Evolutionary conservation across 2,113 vertebrate genomes (phyloP), one percentile per base, ranked within the genome.

Genomic region (Gymnobelideus leadbeateri): DNA sequence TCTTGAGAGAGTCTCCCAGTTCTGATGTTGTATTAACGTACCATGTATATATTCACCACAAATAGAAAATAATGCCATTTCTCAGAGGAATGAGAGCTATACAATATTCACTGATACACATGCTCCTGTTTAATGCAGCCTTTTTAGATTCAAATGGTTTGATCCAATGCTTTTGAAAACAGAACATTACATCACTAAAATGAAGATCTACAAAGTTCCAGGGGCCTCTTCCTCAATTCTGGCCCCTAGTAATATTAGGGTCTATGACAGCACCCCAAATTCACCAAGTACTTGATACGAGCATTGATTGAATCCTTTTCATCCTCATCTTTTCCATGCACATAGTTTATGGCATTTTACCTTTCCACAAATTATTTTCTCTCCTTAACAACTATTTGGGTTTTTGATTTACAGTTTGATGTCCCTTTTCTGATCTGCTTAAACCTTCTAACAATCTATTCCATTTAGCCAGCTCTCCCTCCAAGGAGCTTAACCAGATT

Each of bases 381-480:
- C n/a, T 84, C 2, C 89, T 14, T 68, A 92, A 92, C 14, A 89
- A 92, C 95, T 94, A 93, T 94, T 92, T 95, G 68, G 43, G 37
- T n/a, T 84, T 84, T 97, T 96, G 92, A 96, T 97, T 97, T 97
- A 93, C 90, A 94, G 92, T 95, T 96, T 95, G 53, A 47, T 90
- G 96, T 96, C 92, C 94, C 90, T 95, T 84, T 84, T 96, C 89
- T 96, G 91, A 94, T 96, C 53, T 97, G 89, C 95, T 98, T 96
- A 95, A 0, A 93, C 68, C 91, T 94, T 37, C 51, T 96, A 93
- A 96, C 55, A 96, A 89, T 94, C 93, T 43, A 21, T 95, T 95
- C 91, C 54, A 97, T 97, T 96, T 43, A 98, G 95, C 91, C 91
- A 95, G 77, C 93, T 96, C 90, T 97, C 91, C 93, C 96, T 95